A percentile compares a stretch with the other conserved stretches of the same genome.
Evolutionary conservation across 2,888 invertebrate genomes (phyloP).

Genomic region (Thalpophila matura): DNA sequence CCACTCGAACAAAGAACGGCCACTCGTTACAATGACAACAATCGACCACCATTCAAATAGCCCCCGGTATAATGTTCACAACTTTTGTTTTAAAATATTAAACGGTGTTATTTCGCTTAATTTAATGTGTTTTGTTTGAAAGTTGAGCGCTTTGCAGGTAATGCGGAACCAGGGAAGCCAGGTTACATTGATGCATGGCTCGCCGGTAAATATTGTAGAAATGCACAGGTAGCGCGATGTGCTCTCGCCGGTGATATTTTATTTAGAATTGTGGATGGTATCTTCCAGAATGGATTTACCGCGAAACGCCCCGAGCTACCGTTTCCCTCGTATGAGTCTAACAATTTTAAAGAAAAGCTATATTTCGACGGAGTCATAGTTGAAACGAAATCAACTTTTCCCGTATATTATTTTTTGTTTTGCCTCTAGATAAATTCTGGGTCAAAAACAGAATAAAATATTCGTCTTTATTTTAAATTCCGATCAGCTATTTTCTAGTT

Average conservation of each 20-base stretch:
- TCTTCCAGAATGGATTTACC: constrained; percentile 59
- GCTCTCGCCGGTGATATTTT: constrained; percentile 67
- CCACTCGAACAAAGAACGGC: constrained; percentile 44
- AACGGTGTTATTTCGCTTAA: constrained; percentile 54
- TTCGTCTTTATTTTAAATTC: constrained; percentile 27
- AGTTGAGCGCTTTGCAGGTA: constrained; percentile 49
- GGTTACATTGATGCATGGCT: constrained; percentile 51
- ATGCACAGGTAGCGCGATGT: constrained; percentile 37
- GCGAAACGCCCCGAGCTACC: constrained; percentile 58
- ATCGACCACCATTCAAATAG: constrained; percentile 44
- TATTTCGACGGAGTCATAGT: constrained; percentile 43
- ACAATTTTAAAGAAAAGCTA: constrained; percentile 60
- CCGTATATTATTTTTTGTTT: constrained; percentile 42
- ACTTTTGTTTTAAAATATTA: constrained; percentile 54
- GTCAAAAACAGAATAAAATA: constrained; percentile 9
- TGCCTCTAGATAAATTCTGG: constrained; percentile 13
- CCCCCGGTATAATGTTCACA: constrained; percentile 15
- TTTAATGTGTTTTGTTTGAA: constrained; percentile 56
- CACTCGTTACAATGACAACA: constrained; percentile 41
- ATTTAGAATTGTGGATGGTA: constrained; percentile 67
- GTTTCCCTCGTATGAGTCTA: constrained; percentile 46
- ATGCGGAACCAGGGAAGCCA: constrained; percentile 27
- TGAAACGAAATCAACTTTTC: constrained; percentile 52
- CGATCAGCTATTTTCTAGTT: constrained; percentile 18
- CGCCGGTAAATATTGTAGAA: constrained; percentile 61